phyloP scores from a whole-genome alignment of 2,797 vertebrate species.

The Melanotaenia nigrans region DNA sequence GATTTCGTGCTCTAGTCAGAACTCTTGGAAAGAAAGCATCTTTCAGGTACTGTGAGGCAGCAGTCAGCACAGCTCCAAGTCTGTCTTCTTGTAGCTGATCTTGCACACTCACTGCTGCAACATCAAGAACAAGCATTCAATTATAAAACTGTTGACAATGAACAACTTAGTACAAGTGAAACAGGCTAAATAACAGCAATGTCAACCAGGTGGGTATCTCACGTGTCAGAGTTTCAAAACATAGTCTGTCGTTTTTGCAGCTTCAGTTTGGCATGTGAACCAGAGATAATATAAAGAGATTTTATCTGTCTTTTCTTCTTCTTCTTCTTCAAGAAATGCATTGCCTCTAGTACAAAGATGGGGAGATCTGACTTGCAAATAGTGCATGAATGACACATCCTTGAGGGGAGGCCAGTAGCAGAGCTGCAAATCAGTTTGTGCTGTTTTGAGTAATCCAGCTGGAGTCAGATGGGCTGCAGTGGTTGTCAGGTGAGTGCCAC shows the following conservation, averaged over 20 bases:
- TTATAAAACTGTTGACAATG: neutral
- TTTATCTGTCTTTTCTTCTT: neutral
- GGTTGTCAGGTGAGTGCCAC: constrained; percentile 76
- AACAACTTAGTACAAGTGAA: neutral
- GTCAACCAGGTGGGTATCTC: too few relatives aligned
- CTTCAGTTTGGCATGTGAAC: neutral
- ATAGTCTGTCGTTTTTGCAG: neutral
- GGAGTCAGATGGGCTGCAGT: constrained; percentile 62
- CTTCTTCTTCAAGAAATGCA: neutral
- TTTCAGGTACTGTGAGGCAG: neutral
- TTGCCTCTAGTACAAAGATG: constrained; percentile 10
- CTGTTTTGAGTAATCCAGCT: constrained; percentile 53
- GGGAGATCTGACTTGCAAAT: constrained; percentile 14
- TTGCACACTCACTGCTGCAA: constrained; percentile 4
- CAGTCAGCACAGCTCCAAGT: neutral
- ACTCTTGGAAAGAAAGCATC: neutral
- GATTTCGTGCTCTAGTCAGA: neutral
- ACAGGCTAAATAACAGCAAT: neutral
- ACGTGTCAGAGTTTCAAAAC: neutral
- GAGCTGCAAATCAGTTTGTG: constrained; percentile 42
- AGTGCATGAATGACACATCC: constrained; percentile 50
- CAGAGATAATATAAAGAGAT: too few relatives aligned
- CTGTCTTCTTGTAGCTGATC: constrained; percentile 11
- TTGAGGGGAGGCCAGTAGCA: constrained; percentile 47
- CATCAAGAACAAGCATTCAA: neutral